phyloP scores from a whole-genome alignment of 2,113 vertebrate genomes.

The Uria lomvia region DNA sequence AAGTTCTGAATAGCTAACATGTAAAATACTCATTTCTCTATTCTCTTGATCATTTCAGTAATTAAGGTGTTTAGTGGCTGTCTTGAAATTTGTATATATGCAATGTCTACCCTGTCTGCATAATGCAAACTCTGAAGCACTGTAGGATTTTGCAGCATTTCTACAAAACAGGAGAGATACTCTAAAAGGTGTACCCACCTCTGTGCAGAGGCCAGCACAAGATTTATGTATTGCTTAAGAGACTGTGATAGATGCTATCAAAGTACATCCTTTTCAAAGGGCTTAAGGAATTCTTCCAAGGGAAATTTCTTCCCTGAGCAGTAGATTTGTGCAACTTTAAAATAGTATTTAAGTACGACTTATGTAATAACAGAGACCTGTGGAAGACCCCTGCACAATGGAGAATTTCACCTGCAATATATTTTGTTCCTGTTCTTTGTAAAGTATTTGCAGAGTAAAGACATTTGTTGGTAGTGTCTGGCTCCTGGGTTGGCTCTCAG shows the following conservation, averaged over 20 bases:
- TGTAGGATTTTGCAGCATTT: neutral
- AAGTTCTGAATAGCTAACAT: neutral
- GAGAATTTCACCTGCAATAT: conserved; percentile 43
- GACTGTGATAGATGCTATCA: conserved; percentile 22
- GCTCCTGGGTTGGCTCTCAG: neutral
- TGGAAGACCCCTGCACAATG: neutral
- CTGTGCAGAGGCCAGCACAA: neutral
- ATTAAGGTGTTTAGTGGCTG: neutral
- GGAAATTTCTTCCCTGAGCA: neutral
- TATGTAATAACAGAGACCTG: conserved; percentile 32
- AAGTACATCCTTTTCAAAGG: conserved; percentile 18
- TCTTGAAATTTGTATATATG: neutral
- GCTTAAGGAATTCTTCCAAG: conserved; percentile 36
- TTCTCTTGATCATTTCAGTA: neutral
- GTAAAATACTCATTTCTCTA: neutral
- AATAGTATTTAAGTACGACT: conserved; percentile 36
- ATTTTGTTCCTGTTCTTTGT: conserved; percentile 15
- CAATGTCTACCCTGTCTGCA: neutral
- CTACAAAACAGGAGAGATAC: neutral
- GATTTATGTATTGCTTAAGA: conserved; percentile 44
- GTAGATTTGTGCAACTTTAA: conserved; percentile 28
- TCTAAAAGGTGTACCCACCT: neutral
- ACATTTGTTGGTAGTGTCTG: conserved; percentile 2
- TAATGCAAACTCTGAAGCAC: neutral
- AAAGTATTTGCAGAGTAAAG: conserved; percentile 14